A percentile compares a stretch with the other conserved stretches of the same genome.
Conservation (phyloP, 2,888 invertebrate species). For the Pseudococcus viburni region DNA sequence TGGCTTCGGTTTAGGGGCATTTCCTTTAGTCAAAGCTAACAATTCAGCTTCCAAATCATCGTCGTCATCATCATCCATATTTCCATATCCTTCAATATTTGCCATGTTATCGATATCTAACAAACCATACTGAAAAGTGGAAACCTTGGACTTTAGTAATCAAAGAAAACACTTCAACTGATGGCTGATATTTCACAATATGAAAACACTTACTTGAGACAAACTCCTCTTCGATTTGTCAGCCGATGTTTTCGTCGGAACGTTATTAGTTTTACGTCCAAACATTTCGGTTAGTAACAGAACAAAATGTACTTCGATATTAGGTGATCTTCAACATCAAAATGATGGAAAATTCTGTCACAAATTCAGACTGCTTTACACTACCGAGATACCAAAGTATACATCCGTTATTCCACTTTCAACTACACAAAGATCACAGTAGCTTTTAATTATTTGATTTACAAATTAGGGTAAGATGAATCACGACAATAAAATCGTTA, state of each 20-base stretch:
- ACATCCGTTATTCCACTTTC: too few species aligned
- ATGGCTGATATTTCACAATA: not conserved
- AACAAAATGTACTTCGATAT: not conserved
- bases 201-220: slow-evolving; percentile 8
- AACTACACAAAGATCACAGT: too few species aligned
- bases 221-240: slow-evolving; percentile 26
- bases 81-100: slow-evolving; percentile 77
- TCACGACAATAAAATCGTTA: too few species aligned
- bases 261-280: slow-evolving; percentile 39
- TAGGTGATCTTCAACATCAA: not conserved
- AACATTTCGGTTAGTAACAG: slow-evolving; percentile 36
- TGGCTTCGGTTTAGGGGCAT: slow-evolving; percentile 69
- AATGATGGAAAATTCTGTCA: not conserved
- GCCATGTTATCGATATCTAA: slow-evolving; percentile 34
- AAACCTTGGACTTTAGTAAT: not conserved
- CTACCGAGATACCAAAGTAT: not conserved
- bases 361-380: not conserved
- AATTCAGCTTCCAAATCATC: slow-evolving; percentile 88
- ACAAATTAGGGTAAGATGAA: too few species aligned
- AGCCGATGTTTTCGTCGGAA: not conserved
- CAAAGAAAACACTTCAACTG: not conserved
- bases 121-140: slow-evolving; percentile 38
- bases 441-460: too few species aligned
- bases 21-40: slow-evolving; percentile 77
- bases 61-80: slow-evolving; percentile 74